These are phyloP conservation scores for Lamellibrachia columna DNA, from an alignment of 2,888 invertebrate species.

Conservation along the genomic window DNA sequence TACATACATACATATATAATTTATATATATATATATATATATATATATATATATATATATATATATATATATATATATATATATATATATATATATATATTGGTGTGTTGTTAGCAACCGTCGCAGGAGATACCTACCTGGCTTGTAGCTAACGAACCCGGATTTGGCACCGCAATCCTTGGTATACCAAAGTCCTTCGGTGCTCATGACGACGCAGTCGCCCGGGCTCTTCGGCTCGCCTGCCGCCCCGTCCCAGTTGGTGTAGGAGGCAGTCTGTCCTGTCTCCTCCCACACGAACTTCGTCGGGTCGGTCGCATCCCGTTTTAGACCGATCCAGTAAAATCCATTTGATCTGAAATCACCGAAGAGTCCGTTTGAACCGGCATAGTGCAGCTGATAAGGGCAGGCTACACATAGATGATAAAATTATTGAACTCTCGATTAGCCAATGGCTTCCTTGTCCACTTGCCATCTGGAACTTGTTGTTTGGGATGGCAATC, in stretches of 20 bases:
- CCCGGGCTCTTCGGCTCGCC: neutral
- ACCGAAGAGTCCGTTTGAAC: neutral
- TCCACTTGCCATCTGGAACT: no score
- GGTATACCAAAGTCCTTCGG: neutral
- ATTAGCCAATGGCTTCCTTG: no score
- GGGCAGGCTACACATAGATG: no score
- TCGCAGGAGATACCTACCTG: neutral
- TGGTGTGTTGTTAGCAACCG: neutral
- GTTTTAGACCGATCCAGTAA: neutral
- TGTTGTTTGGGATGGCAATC: no score
- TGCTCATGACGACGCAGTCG: neutral
- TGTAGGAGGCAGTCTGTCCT: neutral
- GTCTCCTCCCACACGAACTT: neutral
- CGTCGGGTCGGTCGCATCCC: neutral
- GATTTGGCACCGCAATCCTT: neutral
- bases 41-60: slow-evolving; percentile 26
- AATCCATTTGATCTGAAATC: neutral
- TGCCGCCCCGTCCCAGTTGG: neutral
- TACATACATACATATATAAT: neutral
- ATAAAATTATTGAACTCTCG: no score
- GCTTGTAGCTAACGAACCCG: neutral
- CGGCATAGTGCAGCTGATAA: neutral
- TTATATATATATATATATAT: slow-evolving; percentile 7
- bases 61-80: slow-evolving; percentile 16
- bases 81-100: slow-evolving; percentile 18